Conservation (phyloP, 1,140 invertebrate species). For the Cyclina sinensis region DNA sequence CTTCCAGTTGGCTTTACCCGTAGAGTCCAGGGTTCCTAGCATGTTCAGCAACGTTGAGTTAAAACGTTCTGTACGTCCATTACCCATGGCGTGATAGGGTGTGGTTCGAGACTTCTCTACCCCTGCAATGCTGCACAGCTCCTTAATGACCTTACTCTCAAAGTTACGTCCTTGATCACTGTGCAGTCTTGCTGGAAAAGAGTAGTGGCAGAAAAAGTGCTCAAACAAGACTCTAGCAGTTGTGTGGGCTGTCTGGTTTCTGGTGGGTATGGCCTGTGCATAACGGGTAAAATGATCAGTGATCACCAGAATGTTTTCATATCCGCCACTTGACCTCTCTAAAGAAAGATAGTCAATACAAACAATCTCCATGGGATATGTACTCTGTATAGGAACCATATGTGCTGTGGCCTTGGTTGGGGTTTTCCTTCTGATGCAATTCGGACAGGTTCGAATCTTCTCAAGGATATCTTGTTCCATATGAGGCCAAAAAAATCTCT, state of each 20-base stretch:
- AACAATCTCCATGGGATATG: conserved; percentile 34
- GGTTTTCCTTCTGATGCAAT: conserved; percentile 19
- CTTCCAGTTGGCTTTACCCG: conserved; percentile 29
- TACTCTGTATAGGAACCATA: too few relatives aligned
- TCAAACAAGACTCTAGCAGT: too few relatives aligned
- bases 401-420: conserved; percentile 19
- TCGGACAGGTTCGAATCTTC: conserved; percentile 21
- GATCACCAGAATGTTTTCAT: too few relatives aligned
- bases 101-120: conserved; percentile 24
- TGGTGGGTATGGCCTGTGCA: too few relatives aligned
- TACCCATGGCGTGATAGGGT: conserved; percentile 38
- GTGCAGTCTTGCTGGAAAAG: too few relatives aligned
- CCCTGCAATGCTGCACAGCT: too few relatives aligned
- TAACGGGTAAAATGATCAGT: too few relatives aligned
- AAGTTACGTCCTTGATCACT: too few relatives aligned
- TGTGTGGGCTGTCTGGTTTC: too few relatives aligned
- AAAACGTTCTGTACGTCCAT: too few relatives aligned
- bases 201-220: too few relatives aligned
- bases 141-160: too few relatives aligned
- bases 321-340: conserved; percentile 26
- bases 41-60: conserved; percentile 21
- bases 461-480: conserved; percentile 5
- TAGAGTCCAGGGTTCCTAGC: conserved; percentile 25
- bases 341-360: conserved; percentile 43
- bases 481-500: conserved; percentile 46